Evolutionary conservation across 2,797 vertebrate genomes (phyloP).

Genomic region (Parambassis ranga): DNA sequence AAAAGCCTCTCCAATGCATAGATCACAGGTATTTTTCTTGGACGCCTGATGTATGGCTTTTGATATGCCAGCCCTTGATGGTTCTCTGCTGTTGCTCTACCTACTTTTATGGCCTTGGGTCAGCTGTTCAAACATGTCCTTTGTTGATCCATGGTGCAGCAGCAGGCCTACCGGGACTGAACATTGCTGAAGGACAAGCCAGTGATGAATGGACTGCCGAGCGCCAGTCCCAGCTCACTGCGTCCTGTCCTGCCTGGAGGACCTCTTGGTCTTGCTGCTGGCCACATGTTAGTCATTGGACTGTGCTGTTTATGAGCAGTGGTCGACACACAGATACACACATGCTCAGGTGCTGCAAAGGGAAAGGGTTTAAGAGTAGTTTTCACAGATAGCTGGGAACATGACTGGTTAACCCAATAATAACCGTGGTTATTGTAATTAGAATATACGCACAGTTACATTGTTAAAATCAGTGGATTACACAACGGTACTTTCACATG

Average conservation of each 20-base stretch:
- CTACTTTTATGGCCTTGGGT: conserved; percentile 55
- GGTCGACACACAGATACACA: conserved; percentile 15
- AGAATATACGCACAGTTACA: too few species aligned
- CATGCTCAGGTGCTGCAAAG: conserved; percentile 2
- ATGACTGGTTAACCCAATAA: not conserved
- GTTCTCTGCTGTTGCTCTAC: conserved; percentile 31
- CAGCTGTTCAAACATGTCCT: conserved; percentile 68
- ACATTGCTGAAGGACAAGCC: conserved; percentile 56
- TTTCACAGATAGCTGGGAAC: not conserved
- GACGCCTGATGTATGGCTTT: conserved; percentile 25
- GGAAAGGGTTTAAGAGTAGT: not conserved
- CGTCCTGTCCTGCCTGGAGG: conserved; percentile 55
- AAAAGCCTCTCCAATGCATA: conserved; percentile 1
- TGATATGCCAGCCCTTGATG: conserved; percentile 18
- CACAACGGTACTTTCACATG: too few species aligned
- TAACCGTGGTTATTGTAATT: too few species aligned
- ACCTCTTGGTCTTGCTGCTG: conserved; percentile 30
- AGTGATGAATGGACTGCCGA: conserved; percentile 66
- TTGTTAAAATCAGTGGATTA: too few species aligned
- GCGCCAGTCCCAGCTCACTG: conserved; percentile 29
- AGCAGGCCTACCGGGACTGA: conserved; percentile 52
- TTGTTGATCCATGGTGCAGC: conserved; percentile 59
- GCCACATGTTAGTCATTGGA: conserved; percentile 49
- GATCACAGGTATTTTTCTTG: conserved; percentile 34
- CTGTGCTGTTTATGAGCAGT: conserved; percentile 13